Percentiles rank a stretch among this genome's conserved stretches.
Evolutionary conservation across 64 coral and sea anemone genomes (phyloP).

Genomic region (Platygyra sinensis): DNA sequence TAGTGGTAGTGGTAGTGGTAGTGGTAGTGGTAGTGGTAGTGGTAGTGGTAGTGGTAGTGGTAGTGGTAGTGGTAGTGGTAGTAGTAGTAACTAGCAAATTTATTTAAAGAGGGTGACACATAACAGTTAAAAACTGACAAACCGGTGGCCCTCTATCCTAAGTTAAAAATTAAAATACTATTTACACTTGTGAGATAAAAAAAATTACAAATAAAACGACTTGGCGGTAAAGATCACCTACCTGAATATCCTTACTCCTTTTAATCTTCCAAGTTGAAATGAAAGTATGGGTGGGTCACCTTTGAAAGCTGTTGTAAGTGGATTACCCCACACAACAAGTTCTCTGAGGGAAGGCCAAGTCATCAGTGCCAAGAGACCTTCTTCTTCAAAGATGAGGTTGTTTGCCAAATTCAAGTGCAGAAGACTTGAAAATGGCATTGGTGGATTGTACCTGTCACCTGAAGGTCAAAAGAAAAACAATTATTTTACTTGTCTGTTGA

Average conservation of each 20-base stretch:
- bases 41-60: no score
- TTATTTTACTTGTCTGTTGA: no score
- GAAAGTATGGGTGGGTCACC: slow-evolving; percentile 82
- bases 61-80: no score
- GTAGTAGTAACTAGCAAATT: no score
- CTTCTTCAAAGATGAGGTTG: slow-evolving; percentile 91
- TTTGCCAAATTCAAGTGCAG: slow-evolving; percentile 91
- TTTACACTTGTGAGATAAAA: no score
- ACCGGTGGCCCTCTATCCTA: no score
- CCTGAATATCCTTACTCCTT: slow-evolving; percentile 86
- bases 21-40: no score
- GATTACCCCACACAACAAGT: slow-evolving; percentile 96
- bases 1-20: no score
- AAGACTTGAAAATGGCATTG: slow-evolving; percentile 69
- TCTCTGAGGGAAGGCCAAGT: slow-evolving; percentile 87
- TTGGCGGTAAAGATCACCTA: background rate
- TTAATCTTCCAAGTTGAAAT: slow-evolving; percentile 77
- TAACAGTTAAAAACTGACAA: no score
- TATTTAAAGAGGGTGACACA: no score
- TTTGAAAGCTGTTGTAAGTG: slow-evolving; percentile 82
- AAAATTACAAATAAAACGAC: no score
- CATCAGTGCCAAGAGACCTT: slow-evolving; percentile 72
- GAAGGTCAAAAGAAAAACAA: background rate
- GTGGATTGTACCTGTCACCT: slow-evolving; percentile 83
- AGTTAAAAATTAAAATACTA: no score